phyloP scores from a whole-genome alignment of 2,888 invertebrate species.

The Aphodius granarius region DNA sequence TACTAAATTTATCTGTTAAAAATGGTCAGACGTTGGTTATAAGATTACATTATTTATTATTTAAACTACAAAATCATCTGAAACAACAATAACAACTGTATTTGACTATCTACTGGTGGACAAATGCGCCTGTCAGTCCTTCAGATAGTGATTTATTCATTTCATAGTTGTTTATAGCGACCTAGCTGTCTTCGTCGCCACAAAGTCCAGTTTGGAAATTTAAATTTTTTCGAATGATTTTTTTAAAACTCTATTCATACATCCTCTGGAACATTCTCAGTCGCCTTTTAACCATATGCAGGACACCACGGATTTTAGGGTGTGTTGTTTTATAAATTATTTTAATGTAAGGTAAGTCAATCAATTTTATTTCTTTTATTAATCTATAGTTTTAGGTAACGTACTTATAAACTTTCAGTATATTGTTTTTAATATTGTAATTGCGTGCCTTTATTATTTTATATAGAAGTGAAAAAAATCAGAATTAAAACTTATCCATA shows the following conservation, averaged over 20 bases:
- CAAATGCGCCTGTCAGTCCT: neutral
- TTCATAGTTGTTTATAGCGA: neutral
- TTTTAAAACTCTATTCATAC: neutral
- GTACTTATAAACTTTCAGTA: too few relatives aligned
- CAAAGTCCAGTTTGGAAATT: neutral
- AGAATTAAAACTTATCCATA: too few relatives aligned
- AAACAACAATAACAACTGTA: neutral
- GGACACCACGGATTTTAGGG: neutral
- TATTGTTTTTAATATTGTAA: too few relatives aligned
- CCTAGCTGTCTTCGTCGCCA: too few relatives aligned
- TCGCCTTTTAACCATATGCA: neutral
- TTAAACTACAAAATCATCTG: neutral
- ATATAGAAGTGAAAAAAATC: too few relatives aligned
- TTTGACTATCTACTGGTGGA: neutral
- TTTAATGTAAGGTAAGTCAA: neutral
- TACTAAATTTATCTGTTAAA: neutral
- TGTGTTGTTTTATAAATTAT: neutral
- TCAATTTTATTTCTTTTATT: too few relatives aligned
- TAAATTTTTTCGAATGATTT: neutral
- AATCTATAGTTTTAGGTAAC: neutral
- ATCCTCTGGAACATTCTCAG: neutral
- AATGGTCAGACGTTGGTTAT: neutral
- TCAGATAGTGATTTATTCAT: neutral
- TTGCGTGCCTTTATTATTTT: too few relatives aligned
- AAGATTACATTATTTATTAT: neutral